A percentile compares a stretch with the other conserved stretches of the same genome.
Conservation (phyloP, 2,797 vertebrate genomes). For the Amniataba percoides region DNA sequence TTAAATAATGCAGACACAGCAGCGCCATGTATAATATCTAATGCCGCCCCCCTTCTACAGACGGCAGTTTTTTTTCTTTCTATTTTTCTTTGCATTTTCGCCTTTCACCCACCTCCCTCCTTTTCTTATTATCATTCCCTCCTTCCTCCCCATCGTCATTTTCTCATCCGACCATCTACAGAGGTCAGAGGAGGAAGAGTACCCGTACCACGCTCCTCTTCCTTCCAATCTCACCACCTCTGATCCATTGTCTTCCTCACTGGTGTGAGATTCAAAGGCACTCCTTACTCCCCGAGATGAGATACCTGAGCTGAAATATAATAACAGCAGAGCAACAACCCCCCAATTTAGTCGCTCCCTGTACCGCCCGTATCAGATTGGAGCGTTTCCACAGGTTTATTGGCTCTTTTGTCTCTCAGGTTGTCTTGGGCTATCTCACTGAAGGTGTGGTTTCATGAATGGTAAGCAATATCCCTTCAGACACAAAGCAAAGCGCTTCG, state of each 20-base stretch:
- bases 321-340: slow-evolving; percentile 51
- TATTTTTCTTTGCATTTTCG: background rate
- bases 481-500: slow-evolving; percentile 53
- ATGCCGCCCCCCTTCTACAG: background rate
- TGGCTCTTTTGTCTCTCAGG: slow-evolving; percentile 68
- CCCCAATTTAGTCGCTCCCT: slow-evolving; percentile 42
- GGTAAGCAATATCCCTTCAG: slow-evolving; percentile 56
- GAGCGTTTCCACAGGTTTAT: slow-evolving; percentile 61
- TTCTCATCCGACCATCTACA: slow-evolving; percentile 33
- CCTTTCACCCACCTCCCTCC: slow-evolving; percentile 10
- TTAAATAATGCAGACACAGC: slow-evolving; percentile 82
- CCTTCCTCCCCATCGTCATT: slow-evolving; percentile 10
- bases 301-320: slow-evolving; percentile 45
- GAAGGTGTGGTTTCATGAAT: slow-evolving; percentile 55
- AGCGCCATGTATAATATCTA: slow-evolving; percentile 24
- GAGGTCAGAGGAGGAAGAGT: slow-evolving; percentile 23
- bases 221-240: slow-evolving; percentile 45
- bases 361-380: slow-evolving; percentile 57
- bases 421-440: slow-evolving; percentile 42
- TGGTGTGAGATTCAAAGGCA: slow-evolving; percentile 54
- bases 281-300: slow-evolving; percentile 51
- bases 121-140: slow-evolving; percentile 13
- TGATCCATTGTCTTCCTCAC: slow-evolving; percentile 56
- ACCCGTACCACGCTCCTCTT: background rate
- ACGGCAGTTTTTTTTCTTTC: slow-evolving; percentile 3